Percentiles rank a stretch among this genome's conserved stretches.
phyloP scores from a whole-genome alignment of 1,140 invertebrate species.

The Phthorimaea operculella region DNA sequence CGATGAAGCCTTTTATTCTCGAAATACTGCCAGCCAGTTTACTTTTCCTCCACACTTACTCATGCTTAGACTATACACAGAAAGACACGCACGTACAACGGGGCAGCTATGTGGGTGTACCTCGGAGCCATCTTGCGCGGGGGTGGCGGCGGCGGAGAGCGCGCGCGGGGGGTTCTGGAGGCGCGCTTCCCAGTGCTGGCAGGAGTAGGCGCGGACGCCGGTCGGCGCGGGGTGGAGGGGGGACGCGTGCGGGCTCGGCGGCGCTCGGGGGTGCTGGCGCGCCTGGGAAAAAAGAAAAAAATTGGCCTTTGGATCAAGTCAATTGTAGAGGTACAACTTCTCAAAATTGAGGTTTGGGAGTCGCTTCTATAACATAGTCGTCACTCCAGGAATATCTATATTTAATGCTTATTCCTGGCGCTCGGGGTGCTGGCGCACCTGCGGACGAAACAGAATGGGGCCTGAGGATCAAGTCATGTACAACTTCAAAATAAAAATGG shows the following conservation, averaged over 20 bases:
- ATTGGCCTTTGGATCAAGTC: no score
- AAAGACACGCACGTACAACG: slow-evolving; percentile 24
- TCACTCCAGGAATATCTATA: no score
- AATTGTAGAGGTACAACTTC: no score
- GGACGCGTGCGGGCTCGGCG: slow-evolving; percentile 48
- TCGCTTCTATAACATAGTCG: no score
- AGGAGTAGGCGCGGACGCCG: slow-evolving; percentile 64
- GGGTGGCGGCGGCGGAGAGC: slow-evolving; percentile 35
- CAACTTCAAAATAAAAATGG: no score
- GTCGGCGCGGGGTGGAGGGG: slow-evolving; percentile 50
- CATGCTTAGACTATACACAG: slow-evolving; percentile 15
- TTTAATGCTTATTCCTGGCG: no score
- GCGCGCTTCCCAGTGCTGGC: slow-evolving; percentile 64
- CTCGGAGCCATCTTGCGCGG: slow-evolving; percentile 57
- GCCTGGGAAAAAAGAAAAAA: slow-evolving; percentile 25
- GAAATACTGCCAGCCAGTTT: no score
- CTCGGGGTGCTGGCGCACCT: no score
- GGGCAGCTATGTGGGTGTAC: slow-evolving; percentile 34
- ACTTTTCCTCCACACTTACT: slow-evolving; percentile 14
- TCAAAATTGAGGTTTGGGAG: no score
- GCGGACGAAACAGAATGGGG: no score
- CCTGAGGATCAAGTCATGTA: no score
- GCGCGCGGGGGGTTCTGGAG: slow-evolving; percentile 38
- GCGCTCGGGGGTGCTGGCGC: slow-evolving; percentile 62
- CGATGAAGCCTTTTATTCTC: no score